phyloP scores from a whole-genome alignment of 2,888 invertebrate genomes.

The Mesorhabditis sp. region DNA sequence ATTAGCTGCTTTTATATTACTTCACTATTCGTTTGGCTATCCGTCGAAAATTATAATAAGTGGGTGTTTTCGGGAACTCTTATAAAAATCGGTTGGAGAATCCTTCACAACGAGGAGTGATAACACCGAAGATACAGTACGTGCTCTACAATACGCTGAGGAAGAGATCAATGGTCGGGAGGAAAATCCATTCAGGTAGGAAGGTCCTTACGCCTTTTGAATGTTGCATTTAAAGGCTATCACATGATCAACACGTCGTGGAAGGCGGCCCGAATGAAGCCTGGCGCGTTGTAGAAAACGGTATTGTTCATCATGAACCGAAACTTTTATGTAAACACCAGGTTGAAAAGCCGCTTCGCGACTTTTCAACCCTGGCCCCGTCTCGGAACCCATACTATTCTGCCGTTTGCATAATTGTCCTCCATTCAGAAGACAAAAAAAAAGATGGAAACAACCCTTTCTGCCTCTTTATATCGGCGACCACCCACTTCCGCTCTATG shows the following conservation, averaged over 20 bases:
- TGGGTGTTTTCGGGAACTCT: slow-evolving; percentile 15
- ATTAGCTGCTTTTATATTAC: not conserved
- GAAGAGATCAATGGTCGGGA: slow-evolving; percentile 38
- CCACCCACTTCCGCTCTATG: too few relatives aligned
- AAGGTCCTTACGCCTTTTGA: not conserved
- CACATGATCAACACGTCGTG: slow-evolving; percentile 33
- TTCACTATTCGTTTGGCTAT: slow-evolving; percentile 18
- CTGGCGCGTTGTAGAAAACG: slow-evolving; percentile 35
- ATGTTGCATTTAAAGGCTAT: slow-evolving; percentile 24
- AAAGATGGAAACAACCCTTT: too few relatives aligned
- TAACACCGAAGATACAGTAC: slow-evolving; percentile 21
- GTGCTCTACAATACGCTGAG: slow-evolving; percentile 33
- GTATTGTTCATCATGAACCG: slow-evolving; percentile 10
- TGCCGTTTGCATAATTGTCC: too few relatives aligned
- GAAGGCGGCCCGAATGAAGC: slow-evolving; percentile 33
- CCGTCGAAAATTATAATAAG: slow-evolving; percentile 45
- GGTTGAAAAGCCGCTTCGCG: too few relatives aligned
- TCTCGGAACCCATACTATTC: too few relatives aligned
- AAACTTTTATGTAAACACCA: not conserved
- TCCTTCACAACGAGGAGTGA: slow-evolving; percentile 51
- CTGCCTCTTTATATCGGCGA: too few relatives aligned
- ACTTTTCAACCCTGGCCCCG: too few relatives aligned
- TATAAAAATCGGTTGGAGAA: slow-evolving; percentile 25
- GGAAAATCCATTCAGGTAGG: slow-evolving; percentile 36
- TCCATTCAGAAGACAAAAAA: too few relatives aligned